These are phyloP conservation scores for Sinohyriopsis cumingii DNA, from an alignment of 2,888 invertebrate genomes.

Conservation along the genomic window DNA sequence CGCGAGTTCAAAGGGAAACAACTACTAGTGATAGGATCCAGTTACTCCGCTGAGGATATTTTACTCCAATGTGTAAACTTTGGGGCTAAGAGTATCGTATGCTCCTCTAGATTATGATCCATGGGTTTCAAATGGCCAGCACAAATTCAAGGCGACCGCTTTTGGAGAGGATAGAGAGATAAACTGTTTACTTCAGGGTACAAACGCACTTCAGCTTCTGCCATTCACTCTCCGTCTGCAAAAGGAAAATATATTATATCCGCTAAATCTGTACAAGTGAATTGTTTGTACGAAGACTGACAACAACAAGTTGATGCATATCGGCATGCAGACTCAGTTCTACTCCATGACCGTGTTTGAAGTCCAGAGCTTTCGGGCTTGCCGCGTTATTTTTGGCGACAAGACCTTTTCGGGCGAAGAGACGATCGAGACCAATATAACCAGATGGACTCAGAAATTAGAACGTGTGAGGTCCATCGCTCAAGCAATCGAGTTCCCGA, in stretches of 20 bases:
- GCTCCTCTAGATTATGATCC: conserved; percentile 21
- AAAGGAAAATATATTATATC: conserved; percentile 2
- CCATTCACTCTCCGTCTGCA: conserved; percentile 5
- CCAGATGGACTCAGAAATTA: conserved; percentile 18
- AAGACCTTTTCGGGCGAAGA: background rate
- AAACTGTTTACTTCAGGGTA: conserved; percentile 19
- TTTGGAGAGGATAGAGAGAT: conserved; percentile 12
- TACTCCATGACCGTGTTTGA: conserved; percentile 36
- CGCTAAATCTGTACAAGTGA: conserved; percentile 15
- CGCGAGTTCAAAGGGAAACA: conserved; percentile 15
- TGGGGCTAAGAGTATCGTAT: conserved; percentile 19
- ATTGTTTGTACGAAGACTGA: conserved; percentile 23
- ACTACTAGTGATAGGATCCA: conserved; percentile 12
- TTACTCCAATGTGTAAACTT: conserved; percentile 9
- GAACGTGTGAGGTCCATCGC: conserved; percentile 6
- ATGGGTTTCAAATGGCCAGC: conserved; percentile 30
- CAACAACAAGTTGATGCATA: conserved; percentile 26
- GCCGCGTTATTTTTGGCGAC: conserved; percentile 16
- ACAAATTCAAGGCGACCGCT: conserved; percentile 25
- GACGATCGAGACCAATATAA: conserved; percentile 16
- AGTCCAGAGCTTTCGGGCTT: conserved; percentile 21
- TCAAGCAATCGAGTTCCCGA: conserved; percentile 28
- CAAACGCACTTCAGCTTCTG: conserved; percentile 10
- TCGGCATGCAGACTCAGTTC: conserved; percentile 25
- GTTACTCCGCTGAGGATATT: conserved; percentile 27